Evolutionary conservation across 2,113 vertebrate species (phyloP).

Genomic region (Tachuris rubrigastra): DNA sequence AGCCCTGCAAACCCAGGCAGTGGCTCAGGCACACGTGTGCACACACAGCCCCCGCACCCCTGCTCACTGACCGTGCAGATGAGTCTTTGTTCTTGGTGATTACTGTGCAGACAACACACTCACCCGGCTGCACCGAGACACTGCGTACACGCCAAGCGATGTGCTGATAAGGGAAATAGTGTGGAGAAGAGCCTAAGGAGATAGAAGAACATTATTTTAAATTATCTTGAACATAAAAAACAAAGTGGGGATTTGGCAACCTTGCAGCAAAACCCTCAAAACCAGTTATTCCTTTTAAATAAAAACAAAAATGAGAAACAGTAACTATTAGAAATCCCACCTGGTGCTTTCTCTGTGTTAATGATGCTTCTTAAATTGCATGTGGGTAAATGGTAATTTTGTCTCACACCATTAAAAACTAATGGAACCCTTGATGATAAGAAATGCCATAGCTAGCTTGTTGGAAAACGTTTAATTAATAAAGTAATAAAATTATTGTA

Average conservation of each 20-base stretch:
- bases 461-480: constrained; percentile 89
- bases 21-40: neutral
- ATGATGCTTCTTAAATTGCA: constrained; percentile 87
- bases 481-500: constrained; percentile 90
- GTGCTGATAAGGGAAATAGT: constrained; percentile 40
- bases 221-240: constrained; percentile 71
- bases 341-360: constrained; percentile 85
- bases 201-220: constrained; percentile 70
- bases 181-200: constrained; percentile 67
- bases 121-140: constrained; percentile 37
- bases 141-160: neutral
- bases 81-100: constrained; percentile 73
- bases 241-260: constrained; percentile 66
- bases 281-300: constrained; percentile 81
- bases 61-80: neutral
- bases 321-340: constrained; percentile 86
- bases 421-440: constrained; percentile 89
- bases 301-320: constrained; percentile 86
- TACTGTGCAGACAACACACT: constrained; percentile 66
- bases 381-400: constrained; percentile 87
- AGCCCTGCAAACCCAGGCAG: neutral
- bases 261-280: constrained; percentile 66
- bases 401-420: constrained; percentile 89
- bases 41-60: neutral
- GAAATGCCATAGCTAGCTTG: constrained; percentile 86